A percentile compares a stretch with the other conserved stretches of the same genome.
Conservation (phyloP, 2,113 vertebrate species). For the Eidolon helvum region DNA sequence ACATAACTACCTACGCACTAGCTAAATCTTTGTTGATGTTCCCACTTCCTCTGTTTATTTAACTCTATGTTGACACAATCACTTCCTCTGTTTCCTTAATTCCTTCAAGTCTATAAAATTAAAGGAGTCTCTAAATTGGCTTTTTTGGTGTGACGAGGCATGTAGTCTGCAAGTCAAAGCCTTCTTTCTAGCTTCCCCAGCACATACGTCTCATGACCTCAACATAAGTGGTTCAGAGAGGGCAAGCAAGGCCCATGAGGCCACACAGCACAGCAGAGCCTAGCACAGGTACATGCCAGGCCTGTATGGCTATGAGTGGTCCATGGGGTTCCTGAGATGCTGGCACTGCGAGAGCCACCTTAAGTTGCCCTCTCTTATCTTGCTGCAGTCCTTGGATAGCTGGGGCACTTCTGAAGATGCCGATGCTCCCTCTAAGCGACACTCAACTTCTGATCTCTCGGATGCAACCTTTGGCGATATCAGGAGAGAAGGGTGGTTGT, state of each 20-base stretch:
- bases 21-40: background rate
- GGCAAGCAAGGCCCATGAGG: background rate
- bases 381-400: conserved; percentile 92
- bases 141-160: background rate
- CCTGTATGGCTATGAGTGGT: rapidly evolving
- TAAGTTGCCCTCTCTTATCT: conserved; percentile 15
- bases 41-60: conserved; percentile 54
- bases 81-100: conserved; percentile 62
- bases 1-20: background rate
- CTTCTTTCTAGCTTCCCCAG: conserved; percentile 36
- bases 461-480: conserved; percentile 91
- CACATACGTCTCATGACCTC: background rate
- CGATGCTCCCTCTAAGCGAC: conserved; percentile 90
- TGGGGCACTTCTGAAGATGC: conserved; percentile 90
- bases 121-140: background rate
- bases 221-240: background rate
- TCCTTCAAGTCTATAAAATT: conserved; percentile 47
- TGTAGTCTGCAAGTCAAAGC: background rate
- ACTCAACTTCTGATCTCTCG: conserved; percentile 96
- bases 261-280: background rate
- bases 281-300: background rate
- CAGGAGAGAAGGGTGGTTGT: conserved; percentile 95
- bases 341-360: background rate
- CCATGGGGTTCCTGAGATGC: conserved; percentile 26
- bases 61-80: conserved; percentile 39